A percentile compares a stretch with the other conserved stretches of the same genome.
These are phyloP conservation scores for Tenualosa thibaudeaui DNA, from an alignment of 2,797 vertebrate species.

Conservation along the genomic window DNA sequence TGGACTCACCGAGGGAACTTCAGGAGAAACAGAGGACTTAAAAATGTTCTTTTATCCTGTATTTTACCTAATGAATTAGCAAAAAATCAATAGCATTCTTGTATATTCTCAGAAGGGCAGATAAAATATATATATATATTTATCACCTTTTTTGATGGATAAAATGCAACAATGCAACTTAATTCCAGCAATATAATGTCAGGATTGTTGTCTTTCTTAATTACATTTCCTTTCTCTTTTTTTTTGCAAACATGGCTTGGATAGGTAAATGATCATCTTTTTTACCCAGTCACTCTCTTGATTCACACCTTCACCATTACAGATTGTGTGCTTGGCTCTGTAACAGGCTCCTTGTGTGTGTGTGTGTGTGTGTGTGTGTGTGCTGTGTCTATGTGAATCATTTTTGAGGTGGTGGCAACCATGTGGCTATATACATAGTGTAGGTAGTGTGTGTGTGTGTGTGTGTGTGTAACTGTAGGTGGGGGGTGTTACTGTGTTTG, in stretches of 20 bases:
- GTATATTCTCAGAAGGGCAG: not conserved
- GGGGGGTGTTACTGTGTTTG: not conserved
- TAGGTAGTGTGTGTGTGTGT: not conserved
- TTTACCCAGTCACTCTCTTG: not conserved
- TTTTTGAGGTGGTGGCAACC: not conserved
- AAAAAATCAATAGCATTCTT: not conserved
- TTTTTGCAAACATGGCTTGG: not conserved
- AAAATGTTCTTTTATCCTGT: no score
- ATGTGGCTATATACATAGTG: not conserved
- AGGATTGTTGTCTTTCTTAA: not conserved
- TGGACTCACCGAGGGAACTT: not conserved
- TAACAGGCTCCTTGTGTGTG: not conserved
- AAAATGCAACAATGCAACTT: not conserved
- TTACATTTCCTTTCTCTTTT: not conserved
- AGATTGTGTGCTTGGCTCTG: slow-evolving; percentile 9
- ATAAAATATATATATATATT: not conserved
- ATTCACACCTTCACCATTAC: slow-evolving; percentile 8
- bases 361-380: not conserved
- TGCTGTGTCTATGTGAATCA: not conserved
- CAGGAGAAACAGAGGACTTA: no score
- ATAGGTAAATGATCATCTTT: not conserved
- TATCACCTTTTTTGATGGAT: not conserved
- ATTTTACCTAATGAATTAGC: not conserved
- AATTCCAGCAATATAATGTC: no score
- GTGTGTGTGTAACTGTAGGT: not conserved